A percentile compares a stretch with the other conserved stretches of the same genome.
Conservation (phyloP, 2,888 invertebrate species). For the Spatulosminthurus flaviceps region DNA sequence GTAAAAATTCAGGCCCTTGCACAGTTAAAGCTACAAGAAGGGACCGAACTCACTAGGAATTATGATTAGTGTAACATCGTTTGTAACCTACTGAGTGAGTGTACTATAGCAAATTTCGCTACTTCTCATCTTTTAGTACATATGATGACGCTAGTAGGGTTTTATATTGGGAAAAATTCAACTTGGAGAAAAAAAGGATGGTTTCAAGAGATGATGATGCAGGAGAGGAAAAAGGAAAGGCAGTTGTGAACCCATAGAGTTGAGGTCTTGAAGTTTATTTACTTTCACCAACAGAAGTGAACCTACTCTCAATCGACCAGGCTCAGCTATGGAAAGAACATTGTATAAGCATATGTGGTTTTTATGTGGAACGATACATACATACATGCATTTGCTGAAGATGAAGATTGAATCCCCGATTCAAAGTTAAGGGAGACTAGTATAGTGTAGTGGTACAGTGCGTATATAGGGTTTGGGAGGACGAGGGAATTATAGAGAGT, state of each 20-base stretch:
- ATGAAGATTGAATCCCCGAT: background rate
- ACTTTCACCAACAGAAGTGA: constrained; percentile 32
- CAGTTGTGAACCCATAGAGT: constrained; percentile 15
- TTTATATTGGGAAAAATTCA: too few relatives aligned
- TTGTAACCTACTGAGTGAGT: too few relatives aligned
- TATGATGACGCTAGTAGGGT: too few relatives aligned
- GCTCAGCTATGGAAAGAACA: background rate
- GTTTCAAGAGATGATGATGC: background rate
- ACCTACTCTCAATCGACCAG: background rate
- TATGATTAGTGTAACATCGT: too few relatives aligned
- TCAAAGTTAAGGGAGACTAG: background rate
- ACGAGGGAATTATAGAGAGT: background rate
- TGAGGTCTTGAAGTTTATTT: constrained; percentile 38
- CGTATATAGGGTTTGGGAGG: background rate
- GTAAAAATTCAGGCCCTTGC: too few relatives aligned
- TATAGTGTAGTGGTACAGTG: background rate
- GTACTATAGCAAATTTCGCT: too few relatives aligned
- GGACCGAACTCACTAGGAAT: too few relatives aligned
- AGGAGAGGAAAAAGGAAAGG: constrained; percentile 7
- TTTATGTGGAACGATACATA: background rate
- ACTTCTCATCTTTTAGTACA: too few relatives aligned
- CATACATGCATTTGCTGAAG: background rate
- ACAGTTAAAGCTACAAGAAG: too few relatives aligned
- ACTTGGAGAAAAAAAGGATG: background rate
- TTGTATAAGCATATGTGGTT: too few relatives aligned